Base-by-base conservation (phyloP, 2,113 vertebrate genomes). In the Tupaia tana region DNA sequence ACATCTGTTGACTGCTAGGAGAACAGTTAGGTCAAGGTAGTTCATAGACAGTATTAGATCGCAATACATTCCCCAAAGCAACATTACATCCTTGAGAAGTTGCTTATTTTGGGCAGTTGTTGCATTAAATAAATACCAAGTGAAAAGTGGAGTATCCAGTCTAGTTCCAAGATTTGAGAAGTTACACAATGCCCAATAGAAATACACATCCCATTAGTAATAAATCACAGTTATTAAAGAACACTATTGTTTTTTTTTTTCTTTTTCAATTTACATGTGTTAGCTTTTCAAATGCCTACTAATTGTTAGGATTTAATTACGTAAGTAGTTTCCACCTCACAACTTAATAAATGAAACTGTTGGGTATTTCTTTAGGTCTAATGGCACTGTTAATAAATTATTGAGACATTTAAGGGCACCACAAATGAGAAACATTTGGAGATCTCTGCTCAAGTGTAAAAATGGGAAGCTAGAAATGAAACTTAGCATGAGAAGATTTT, bases 241-340 rank as follows among this genome's bases (percentile, higher is more conserved):
- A 29, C 6, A 52, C 14, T 64, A 18, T 43, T 43, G 43, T 43
- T 43, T 43, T 43, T 43, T 43, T n/a, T 90, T 80, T 63, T 90
- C 56, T 5, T 59, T 86, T 95, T 89, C 13, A 70, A 20, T 80
- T 19, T 90, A 15, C 66, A 19, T 34, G 13, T n/a, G 8, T 71
- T 89, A 81, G 31, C 19, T 77, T 89, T 96, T 92, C 25, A 87
- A 67, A 73, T 29, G 10, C 73, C 63, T 90, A 25, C 25, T 25
- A 86, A 64, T 64, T 90, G 11, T 67, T 64, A 52, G 10, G 25
- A 52, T n/a, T 63, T 31, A 87, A 73, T 52, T 70, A 66, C 7
- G 92, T 82, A 71, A 56, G 14, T 54, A 71, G 29, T 43, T 43
- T 64, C 3, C 8, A 85, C 71, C 24, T 52, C 34, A 90, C 11